These are phyloP conservation scores for Forficula auricularia DNA, from an alignment of 1,140 invertebrate genomes.

Conservation along the genomic window DNA sequence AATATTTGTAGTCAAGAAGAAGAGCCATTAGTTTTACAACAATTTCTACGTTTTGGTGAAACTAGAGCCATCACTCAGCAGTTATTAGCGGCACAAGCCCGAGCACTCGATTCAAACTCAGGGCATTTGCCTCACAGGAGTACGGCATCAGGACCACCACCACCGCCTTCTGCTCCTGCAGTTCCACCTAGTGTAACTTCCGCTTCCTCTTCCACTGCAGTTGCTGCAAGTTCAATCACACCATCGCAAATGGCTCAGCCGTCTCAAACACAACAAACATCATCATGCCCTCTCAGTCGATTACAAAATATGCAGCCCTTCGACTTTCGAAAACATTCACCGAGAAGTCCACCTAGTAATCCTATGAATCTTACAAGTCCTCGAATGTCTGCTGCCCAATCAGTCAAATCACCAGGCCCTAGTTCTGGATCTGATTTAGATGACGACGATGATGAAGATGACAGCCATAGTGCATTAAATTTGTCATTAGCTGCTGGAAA, in stretches of 20 bases:
- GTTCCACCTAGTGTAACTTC: slow-evolving; percentile 35
- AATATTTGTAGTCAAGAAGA: slow-evolving; percentile 64
- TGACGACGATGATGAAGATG: slow-evolving; percentile 41
- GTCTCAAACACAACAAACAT: slow-evolving; percentile 26
- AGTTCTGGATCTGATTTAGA: slow-evolving; percentile 36
- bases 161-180: slow-evolving; percentile 21
- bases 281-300: slow-evolving; percentile 50
- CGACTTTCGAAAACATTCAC: slow-evolving; percentile 64
- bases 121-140: neutral
- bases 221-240: slow-evolving; percentile 13
- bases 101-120: slow-evolving; percentile 6
- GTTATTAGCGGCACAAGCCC: slow-evolving; percentile 45
- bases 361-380: slow-evolving; percentile 21
- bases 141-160: slow-evolving; percentile 1
- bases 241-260: slow-evolving; percentile 27
- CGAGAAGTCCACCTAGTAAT: slow-evolving; percentile 27
- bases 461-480: slow-evolving; percentile 47
- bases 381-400: slow-evolving; percentile 17
- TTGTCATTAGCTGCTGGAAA: slow-evolving; percentile 30
- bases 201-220: slow-evolving; percentile 33
- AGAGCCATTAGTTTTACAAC: slow-evolving; percentile 67
- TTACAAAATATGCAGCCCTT: slow-evolving; percentile 90
- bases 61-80: slow-evolving; percentile 66
- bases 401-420: slow-evolving; percentile 2
- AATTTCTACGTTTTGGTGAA: slow-evolving; percentile 70